Evolutionary conservation across 2,797 vertebrate species (phyloP).

Genomic region (Cyprinella venusta): DNA sequence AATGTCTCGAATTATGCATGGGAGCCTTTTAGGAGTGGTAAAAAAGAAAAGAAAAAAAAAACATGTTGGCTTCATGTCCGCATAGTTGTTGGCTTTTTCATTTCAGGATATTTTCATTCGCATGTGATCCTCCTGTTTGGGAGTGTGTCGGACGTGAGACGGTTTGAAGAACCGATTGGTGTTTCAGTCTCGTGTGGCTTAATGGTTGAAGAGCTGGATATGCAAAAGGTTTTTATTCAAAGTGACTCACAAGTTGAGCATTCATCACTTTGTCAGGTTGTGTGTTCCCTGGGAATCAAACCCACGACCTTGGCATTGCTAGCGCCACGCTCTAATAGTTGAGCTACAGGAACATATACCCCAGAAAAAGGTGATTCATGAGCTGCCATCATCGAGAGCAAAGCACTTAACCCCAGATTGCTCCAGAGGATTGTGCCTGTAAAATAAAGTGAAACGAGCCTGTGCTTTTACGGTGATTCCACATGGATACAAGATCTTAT

Average conservation of each 20-base stretch:
- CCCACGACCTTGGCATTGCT: not conserved
- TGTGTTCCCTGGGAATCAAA: conserved; percentile 7
- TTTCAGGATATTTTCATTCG: conserved; percentile 59
- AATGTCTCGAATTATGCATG: conserved; percentile 49
- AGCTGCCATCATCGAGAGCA: conserved; percentile 29
- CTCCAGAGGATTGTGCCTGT: conserved; percentile 54
- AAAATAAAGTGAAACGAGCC: not conserved
- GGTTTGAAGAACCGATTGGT: conserved; percentile 18
- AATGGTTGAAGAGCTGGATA: not conserved
- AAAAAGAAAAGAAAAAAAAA: conserved; percentile 7
- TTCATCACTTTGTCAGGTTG: conserved; percentile 16
- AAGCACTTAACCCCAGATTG: conserved; percentile 3
- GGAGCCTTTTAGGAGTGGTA: conserved; percentile 27
- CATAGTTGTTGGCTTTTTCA: conserved; percentile 45
- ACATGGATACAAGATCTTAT: not conserved
- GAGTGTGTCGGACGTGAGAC: conserved; percentile 33
- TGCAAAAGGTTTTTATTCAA: not conserved
- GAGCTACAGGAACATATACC: not conserved
- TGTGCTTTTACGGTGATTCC: not conserved
- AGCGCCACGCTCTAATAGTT: not conserved
- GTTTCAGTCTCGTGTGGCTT: conserved; percentile 30
- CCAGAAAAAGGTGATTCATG: conserved; percentile 28
- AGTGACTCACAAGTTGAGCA: conserved; percentile 5
- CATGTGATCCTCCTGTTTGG: conserved; percentile 49
- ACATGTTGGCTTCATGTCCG: conserved; percentile 33